phyloP scores from a whole-genome alignment of 2,888 invertebrate species.

The Mylabris sibirica region DNA sequence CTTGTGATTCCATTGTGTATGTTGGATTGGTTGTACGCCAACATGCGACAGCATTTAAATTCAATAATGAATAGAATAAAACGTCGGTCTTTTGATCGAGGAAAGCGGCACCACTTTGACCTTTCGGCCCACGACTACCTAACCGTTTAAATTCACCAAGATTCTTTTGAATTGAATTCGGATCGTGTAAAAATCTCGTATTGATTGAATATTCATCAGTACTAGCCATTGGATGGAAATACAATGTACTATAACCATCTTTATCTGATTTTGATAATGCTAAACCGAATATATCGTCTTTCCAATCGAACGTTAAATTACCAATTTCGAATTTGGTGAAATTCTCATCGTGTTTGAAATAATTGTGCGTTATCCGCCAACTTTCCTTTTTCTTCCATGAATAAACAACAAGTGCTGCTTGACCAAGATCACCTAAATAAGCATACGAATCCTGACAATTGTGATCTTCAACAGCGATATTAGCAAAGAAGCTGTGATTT shows the following conservation, averaged over 20 bases:
- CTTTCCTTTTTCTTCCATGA: slow-evolving; percentile 76
- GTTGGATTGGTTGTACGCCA: slow-evolving; percentile 76
- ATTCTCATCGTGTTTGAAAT: slow-evolving; percentile 66
- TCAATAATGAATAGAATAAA: slow-evolving; percentile 77
- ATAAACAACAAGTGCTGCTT: slow-evolving; percentile 76
- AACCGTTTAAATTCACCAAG: slow-evolving; percentile 72
- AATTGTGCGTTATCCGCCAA: slow-evolving; percentile 69
- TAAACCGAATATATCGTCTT: slow-evolving; percentile 79
- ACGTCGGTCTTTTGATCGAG: slow-evolving; percentile 75
- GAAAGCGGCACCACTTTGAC: slow-evolving; percentile 77
- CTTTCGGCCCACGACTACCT: slow-evolving; percentile 75
- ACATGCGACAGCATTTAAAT: slow-evolving; percentile 79
- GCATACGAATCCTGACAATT: slow-evolving; percentile 77
- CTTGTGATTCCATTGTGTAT: slow-evolving; percentile 75
- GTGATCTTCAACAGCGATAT: slow-evolving; percentile 78
- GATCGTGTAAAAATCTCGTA: slow-evolving; percentile 71
- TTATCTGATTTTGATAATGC: slow-evolving; percentile 71
- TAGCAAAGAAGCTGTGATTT: slow-evolving; percentile 75
- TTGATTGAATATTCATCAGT: slow-evolving; percentile 79
- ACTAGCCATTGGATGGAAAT: slow-evolving; percentile 82
- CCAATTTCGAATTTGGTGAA: slow-evolving; percentile 77
- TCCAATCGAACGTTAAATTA: slow-evolving; percentile 75
- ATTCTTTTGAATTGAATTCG: slow-evolving; percentile 59
- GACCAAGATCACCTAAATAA: slow-evolving; percentile 75
- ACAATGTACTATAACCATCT: slow-evolving; percentile 75